These are phyloP conservation scores for Rhyacichthys aspro DNA, from an alignment of 2,797 vertebrate genomes.

Conservation along the genomic window DNA sequence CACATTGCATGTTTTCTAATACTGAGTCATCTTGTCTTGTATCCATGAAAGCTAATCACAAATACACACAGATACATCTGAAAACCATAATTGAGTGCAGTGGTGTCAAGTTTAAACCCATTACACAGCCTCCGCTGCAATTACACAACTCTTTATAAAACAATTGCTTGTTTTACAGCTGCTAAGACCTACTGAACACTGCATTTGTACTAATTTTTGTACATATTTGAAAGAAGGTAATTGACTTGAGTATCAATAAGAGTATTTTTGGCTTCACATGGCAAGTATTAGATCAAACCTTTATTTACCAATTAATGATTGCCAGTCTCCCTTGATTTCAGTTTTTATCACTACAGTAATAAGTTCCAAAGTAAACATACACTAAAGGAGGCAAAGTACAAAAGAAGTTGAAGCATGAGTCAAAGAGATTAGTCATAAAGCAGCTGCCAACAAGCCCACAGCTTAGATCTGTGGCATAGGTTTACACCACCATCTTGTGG, in stretches of 20 bases:
- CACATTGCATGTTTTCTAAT: no score
- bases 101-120: background rate
- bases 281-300: background rate
- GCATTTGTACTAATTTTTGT: no score
- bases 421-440: background rate
- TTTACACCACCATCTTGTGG: slow-evolving; percentile 71
- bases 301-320: slow-evolving; percentile 37
- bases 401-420: background rate
- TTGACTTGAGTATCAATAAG: background rate
- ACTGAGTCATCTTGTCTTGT: no score
- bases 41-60: no score
- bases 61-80: slow-evolving; percentile 53
- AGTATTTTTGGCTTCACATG: background rate
- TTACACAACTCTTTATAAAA: no score
- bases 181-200: background rate
- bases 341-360: slow-evolving; percentile 17
- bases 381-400: slow-evolving; percentile 25
- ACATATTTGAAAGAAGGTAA: slow-evolving; percentile 2
- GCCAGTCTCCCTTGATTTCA: slow-evolving; percentile 10
- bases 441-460: background rate
- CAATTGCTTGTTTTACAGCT: background rate
- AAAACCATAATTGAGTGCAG: slow-evolving; percentile 57
- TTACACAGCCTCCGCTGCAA: slow-evolving; percentile 20
- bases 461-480: background rate
- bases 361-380: slow-evolving; percentile 23